Conservation (phyloP, 2,797 vertebrate genomes). For the Nannoperca australis region DNA sequence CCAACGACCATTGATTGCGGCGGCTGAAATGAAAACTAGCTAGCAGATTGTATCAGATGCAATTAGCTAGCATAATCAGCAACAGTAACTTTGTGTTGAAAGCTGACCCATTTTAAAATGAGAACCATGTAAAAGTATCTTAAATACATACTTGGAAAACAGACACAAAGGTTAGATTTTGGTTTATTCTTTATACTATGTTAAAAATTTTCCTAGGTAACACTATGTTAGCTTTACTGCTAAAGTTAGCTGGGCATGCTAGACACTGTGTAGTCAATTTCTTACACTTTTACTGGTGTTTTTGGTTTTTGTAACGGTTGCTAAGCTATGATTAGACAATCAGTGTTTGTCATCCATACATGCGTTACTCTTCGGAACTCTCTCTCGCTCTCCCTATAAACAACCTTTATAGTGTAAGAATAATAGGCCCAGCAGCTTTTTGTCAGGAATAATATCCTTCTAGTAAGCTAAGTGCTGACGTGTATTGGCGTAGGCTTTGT, state of each 20-base stretch:
- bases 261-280: not conserved
- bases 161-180: not conserved
- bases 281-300: not conserved
- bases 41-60: not conserved
- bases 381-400: not conserved
- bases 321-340: not conserved
- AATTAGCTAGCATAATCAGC: not conserved
- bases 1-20: not conserved
- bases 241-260: not conserved
- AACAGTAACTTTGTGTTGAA: not conserved
- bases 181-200: not conserved
- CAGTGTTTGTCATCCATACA: constrained; percentile 6
- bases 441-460: constrained; percentile 67
- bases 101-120: not conserved
- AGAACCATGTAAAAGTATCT: not conserved
- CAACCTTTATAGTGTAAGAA: constrained; percentile 27
- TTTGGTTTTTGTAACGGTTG: not conserved
- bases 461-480: constrained; percentile 34
- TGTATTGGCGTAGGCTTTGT: constrained; percentile 44
- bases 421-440: constrained; percentile 59
- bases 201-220: not conserved
- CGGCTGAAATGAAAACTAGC: not conserved
- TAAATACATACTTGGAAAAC: not conserved
- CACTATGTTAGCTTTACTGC: not conserved
- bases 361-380: constrained; percentile 4